Conservation (phyloP, 1,140 invertebrate species). For the Pogonomyrmex barbatus region DNA sequence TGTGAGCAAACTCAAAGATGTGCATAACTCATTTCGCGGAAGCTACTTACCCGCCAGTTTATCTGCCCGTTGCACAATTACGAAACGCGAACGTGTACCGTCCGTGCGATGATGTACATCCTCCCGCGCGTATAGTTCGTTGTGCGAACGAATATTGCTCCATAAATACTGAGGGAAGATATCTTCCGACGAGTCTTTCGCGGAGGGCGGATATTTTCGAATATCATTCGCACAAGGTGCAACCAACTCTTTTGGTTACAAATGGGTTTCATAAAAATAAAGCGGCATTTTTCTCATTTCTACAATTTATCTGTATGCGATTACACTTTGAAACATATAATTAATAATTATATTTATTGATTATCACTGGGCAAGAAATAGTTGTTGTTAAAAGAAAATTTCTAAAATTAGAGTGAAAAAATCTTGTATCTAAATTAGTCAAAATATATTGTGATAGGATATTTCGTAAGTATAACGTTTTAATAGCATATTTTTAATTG, state of each 20-base stretch:
- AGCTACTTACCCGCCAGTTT: conserved; percentile 61
- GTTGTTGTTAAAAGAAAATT: neutral
- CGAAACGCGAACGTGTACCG: conserved; percentile 61
- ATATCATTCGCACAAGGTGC: conserved; percentile 57
- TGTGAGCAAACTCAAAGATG: conserved; percentile 54
- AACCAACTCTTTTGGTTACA: neutral
- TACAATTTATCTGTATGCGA: neutral
- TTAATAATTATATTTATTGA: neutral
- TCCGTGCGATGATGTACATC: conserved; percentile 60
- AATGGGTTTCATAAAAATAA: conserved; percentile 14
- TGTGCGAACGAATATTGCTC: conserved; percentile 48
- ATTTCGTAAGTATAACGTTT: neutral
- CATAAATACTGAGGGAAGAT: conserved; percentile 67
- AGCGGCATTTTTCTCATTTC: neutral
- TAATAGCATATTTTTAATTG: neutral
- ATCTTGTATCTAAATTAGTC: neutral
- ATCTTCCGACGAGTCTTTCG: conserved; percentile 48
- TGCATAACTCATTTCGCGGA: conserved; percentile 56
- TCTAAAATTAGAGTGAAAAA: neutral
- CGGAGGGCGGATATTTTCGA: conserved; percentile 37
- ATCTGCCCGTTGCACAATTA: conserved; percentile 63
- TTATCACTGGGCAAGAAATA: neutral
- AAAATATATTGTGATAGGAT: neutral
- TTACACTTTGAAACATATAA: neutral
- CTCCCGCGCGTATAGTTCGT: conserved; percentile 65